Base-by-base conservation (phyloP, 2,888 invertebrate species). In the Cephus runcator region DNA sequence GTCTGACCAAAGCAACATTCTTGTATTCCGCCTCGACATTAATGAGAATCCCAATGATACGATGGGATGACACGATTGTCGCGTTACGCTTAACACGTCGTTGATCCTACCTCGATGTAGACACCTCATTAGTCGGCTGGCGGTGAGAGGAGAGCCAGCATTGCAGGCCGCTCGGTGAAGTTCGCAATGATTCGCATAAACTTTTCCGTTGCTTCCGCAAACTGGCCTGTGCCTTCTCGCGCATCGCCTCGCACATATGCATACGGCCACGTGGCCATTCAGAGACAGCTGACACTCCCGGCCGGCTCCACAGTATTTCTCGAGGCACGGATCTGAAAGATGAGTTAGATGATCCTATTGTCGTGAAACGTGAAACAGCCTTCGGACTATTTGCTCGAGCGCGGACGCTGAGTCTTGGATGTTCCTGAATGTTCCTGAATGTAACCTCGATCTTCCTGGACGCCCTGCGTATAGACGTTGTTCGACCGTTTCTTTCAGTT, bases 111-210 rank as follows among this genome's bases (percentile, higher is more conserved):
- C 84, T 77, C 84, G 82, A 80, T 86, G 88, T 4, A 90, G 84
- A 76, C 90, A 90, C 83, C 90, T 85, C 87, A 90, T 88, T 35
- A 90, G 87, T 77, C 89, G 86, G 80, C 90, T 89, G 75, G 88
- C 93, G 76, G 93, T 92, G 83, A 95, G 93, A 82, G 92, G 91
- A 12, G 92, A 92, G 40, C 92, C 92, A 56, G 92, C 91, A 73
- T 93, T 90, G 89, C 95, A 95, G 31, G 94, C 94, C 3, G 94
- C 93, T 77, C 94, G 92, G 86, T 95, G 95, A 68, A 95, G 92
- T 85, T 95, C 94, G 89, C 95, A 95, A 89, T 95, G 95, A 90
- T 94, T 95, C 75, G 93, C 93, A 88, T 95, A 95, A 80, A 94
- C 92, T 85, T 93, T 93, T n/a, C 94, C 95, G 87, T 95, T 94